These are phyloP conservation scores for Nibea coibor DNA, from an alignment of 2,113 vertebrate genomes.

Conservation along the genomic window DNA sequence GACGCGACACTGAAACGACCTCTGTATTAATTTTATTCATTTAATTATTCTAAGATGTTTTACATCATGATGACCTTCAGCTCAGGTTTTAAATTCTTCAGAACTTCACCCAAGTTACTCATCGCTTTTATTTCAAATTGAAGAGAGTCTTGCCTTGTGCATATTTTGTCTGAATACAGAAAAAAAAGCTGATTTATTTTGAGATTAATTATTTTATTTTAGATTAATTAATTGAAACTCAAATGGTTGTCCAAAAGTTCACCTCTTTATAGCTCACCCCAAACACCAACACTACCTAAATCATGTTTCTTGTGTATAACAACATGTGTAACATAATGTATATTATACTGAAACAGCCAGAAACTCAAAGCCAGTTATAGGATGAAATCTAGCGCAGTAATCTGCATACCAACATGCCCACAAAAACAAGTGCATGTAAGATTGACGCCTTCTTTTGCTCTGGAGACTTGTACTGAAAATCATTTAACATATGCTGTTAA, in stretches of 20 bases:
- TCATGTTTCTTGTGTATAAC: neutral
- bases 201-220: too few relatives aligned
- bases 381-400: neutral
- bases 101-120: neutral
- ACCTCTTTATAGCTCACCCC: neutral
- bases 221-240: neutral
- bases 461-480: neutral
- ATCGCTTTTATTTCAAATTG: neutral
- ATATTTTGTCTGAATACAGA: neutral
- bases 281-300: too few relatives aligned
- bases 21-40: neutral
- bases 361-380: neutral
- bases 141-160: neutral
- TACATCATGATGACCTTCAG: neutral
- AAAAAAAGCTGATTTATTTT: neutral
- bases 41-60: neutral
- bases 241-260: neutral
- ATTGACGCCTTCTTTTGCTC: neutral
- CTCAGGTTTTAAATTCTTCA: neutral
- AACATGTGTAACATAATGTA: neutral
- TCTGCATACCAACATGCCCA: neutral
- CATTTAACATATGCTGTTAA: conserved; percentile 34
- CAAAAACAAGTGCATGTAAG: conserved; percentile 4
- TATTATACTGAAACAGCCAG: neutral
- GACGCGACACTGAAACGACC: neutral